phyloP scores from a whole-genome alignment of 1,140 invertebrate species.

The Hestina assimilis region DNA sequence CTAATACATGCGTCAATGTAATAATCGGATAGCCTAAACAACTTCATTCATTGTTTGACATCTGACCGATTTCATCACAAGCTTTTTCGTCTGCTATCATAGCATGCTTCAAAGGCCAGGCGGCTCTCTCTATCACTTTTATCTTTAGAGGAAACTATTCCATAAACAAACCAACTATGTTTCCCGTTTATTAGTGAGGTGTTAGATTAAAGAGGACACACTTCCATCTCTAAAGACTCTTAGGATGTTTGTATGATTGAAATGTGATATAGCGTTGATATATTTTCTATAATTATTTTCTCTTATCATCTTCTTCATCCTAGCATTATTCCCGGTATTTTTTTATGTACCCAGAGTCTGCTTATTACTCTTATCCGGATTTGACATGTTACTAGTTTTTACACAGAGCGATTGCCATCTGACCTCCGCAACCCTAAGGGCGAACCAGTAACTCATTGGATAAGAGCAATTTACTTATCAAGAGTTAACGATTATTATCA shows the following conservation, averaged over 20 bases:
- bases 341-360: no score
- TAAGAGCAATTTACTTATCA: no score
- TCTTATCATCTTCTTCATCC: no score
- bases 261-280: neutral
- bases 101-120: constrained; percentile 4
- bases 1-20: no score
- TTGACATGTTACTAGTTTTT: no score
- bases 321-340: no score
- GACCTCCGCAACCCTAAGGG: no score
- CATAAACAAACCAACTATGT: constrained; percentile 9
- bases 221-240: neutral
- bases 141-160: constrained; percentile 15
- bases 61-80: constrained; percentile 7
- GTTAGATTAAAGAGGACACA: constrained; percentile 14
- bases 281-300: neutral
- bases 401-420: no score
- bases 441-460: no score
- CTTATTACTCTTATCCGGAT: no score
- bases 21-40: neutral
- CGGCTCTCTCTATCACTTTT: constrained; percentile 1
- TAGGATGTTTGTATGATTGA: neutral
- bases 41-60: neutral
- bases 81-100: neutral
- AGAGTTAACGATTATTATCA: no score
- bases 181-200: constrained; percentile 13